Evolutionary conservation across 2,888 invertebrate species (phyloP), one percentile per base, ranked within the genome.

Genomic region (Netelia virgata): DNA sequence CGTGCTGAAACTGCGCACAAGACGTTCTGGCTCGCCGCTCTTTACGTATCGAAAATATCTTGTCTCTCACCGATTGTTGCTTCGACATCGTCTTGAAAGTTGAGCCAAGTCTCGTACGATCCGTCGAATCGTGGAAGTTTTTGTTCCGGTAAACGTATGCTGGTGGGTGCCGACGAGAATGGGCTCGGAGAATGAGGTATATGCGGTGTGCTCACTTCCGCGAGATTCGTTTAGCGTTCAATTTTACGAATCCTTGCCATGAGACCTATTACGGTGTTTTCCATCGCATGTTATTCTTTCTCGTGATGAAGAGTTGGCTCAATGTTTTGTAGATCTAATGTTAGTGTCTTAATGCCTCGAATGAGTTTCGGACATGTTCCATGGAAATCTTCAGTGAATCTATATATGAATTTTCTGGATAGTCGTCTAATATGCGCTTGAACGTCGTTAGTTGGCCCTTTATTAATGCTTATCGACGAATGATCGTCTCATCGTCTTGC

Each of bases 51-150:
- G 23, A 2, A 23, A 23, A 23, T 23, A 23, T 23, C 23, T 23
- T 23, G 23, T 23, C 23, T 23, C 23, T 23, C 23, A 2, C 23
- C 23, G 23, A 23, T 23, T 23, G 85, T 68, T 0, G 86, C 74
- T 10, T 84, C 69, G 68, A 86, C 87, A 9, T 79, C 76, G 66
- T 87, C 81, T 55, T 84, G 72, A 74, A 86, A 86, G 20, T 78
- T 74, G n/a, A 87, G 20, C 88, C 87, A 82, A 8, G 50, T 28
- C 3, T 23, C 23, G 23, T 23, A 23, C 2, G 23, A 23, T 23
- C 23, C 23, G 23, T 23, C 23, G 23, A 23, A 23, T 23, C 23
- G 23, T 23, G 23, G 23, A 23, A 23, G 23, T 23, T 23, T 23
- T 23, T 23, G 23, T 23, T 23, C 23, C 23, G 23, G 23, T 23